Evolutionary conservation across 2,888 invertebrate species (phyloP), one percentile per base, ranked within the genome.

Genomic region (Eurois occulta): DNA sequence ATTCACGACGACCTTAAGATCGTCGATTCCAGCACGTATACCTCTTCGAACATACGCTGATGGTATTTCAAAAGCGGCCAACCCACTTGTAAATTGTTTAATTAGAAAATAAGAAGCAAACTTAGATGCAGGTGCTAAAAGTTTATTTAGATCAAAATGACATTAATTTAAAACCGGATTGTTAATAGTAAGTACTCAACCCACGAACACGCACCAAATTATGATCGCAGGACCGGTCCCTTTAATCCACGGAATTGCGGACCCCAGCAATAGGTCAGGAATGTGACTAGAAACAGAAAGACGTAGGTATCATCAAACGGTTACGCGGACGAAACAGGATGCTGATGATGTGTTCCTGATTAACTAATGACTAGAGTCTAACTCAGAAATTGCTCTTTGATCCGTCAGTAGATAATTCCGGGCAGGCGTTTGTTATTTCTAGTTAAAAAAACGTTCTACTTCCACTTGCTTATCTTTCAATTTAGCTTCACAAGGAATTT

Each of bases 291-390:
- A 74, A 81, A 78, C 74, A 85, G 46, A 62, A 75, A 72, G 58
- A 64, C 55, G 60, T 85, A 62, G 64, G 70, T 78, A 85, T 83
- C 72, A 81, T 78, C 82, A 82, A 80, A 86, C 73, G 70, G 72
- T 84, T 74, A 67, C 67, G 67, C 69, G 64, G 70, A 73, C 69
- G 80, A 69, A 79, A 82, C 90, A 84, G 91, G 90, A 91, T 84
- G 89, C 76, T 83, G 77, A 79, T 84, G 87, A 90, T 90, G 88
- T 88, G 84, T 90, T 87, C 91, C 90, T 87, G 85, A 91, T 91
- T 91, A 91, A 76, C 86, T 87, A 88, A 87, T 88, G 86, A 87
- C 78, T 70, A 43, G 66, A 82, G 84, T 77, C 77, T 81, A 87
- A 90, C 86, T 88, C 84, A 77, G 77, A 88, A 91, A 89, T 91